A percentile compares a stretch with the other conserved stretches of the same genome.
Evolutionary conservation across 2,797 vertebrate genomes (phyloP).

Genomic region (Luscinia megarhynchos): DNA sequence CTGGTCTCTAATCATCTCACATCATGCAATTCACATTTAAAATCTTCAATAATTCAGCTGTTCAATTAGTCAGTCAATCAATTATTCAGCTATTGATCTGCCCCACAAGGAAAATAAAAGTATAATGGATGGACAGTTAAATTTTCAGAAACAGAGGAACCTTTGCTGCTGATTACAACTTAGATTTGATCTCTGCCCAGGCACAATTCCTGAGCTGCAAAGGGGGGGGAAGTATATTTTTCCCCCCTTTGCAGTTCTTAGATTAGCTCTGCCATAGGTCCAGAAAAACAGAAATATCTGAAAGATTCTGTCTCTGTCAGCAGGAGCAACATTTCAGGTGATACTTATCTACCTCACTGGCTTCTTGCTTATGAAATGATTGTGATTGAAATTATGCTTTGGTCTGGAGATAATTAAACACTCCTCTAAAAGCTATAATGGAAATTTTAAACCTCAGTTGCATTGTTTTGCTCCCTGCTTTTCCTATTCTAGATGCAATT

Average conservation of each 20-base stretch:
- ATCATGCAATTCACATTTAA: constrained; percentile 22
- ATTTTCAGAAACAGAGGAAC: constrained; percentile 12
- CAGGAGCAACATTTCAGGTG: not conserved
- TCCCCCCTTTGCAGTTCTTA: not conserved
- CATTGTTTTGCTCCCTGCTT: not conserved
- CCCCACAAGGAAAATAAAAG: constrained; percentile 26
- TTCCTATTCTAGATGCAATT: not conserved
- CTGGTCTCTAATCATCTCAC: not conserved
- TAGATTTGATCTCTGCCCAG: not conserved
- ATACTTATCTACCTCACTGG: not conserved
- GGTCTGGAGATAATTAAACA: constrained; percentile 1
- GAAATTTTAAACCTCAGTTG: not conserved
- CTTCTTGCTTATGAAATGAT: not conserved
- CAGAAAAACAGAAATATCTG: constrained; percentile 21
- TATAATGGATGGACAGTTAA: not conserved
- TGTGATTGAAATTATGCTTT: not conserved
- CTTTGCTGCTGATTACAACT: not conserved
- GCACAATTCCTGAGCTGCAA: not conserved
- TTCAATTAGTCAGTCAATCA: constrained; percentile 23
- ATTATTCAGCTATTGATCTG: constrained; percentile 49
- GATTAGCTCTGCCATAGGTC: not conserved
- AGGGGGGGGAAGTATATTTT: accelerated
- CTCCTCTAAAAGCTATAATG: not conserved
- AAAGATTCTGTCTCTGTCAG: not conserved
- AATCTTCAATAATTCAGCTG: constrained; percentile 49